Evolutionary conservation across 35 echinoderm and acorn worm species (phyloP).

Genomic region (Stichopus chloronotus): DNA sequence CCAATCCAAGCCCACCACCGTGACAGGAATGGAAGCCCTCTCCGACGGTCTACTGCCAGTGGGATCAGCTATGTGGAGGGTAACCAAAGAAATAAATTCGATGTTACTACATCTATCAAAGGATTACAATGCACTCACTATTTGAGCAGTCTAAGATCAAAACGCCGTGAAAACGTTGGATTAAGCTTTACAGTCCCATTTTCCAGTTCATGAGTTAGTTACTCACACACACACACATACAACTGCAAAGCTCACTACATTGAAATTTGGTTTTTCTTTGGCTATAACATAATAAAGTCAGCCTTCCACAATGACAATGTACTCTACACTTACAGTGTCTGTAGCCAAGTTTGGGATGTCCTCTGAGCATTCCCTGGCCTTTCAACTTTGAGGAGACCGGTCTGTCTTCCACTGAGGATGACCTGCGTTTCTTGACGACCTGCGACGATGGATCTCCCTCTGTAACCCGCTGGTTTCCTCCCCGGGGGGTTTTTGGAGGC

Average conservation of each 20-base stretch:
- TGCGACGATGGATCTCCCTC: neutral
- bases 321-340: conserved; percentile 76
- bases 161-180: too few species aligned
- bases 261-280: too few species aligned
- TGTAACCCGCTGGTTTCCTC: neutral
- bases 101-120: too few species aligned
- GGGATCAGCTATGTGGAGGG: conserved; percentile 61
- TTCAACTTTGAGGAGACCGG: conserved; percentile 25
- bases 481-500: conserved; percentile 72
- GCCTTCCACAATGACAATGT: too few species aligned
- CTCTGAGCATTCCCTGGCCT: conserved; percentile 44
- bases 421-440: conserved; percentile 30
- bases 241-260: too few species aligned
- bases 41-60: conserved; percentile 35
- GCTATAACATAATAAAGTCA: too few species aligned
- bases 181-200: too few species aligned
- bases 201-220: too few species aligned
- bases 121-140: too few species aligned
- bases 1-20: conserved; percentile 84
- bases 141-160: too few species aligned
- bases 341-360: conserved; percentile 74
- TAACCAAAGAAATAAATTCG: neutral
- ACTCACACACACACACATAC: too few species aligned
- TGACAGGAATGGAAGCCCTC: conserved; percentile 69
- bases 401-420: conserved; percentile 46